A percentile compares a stretch with the other conserved stretches of the same genome.
phyloP scores from a whole-genome alignment of 2,797 vertebrate genomes.

The Helarctos malayanus region DNA sequence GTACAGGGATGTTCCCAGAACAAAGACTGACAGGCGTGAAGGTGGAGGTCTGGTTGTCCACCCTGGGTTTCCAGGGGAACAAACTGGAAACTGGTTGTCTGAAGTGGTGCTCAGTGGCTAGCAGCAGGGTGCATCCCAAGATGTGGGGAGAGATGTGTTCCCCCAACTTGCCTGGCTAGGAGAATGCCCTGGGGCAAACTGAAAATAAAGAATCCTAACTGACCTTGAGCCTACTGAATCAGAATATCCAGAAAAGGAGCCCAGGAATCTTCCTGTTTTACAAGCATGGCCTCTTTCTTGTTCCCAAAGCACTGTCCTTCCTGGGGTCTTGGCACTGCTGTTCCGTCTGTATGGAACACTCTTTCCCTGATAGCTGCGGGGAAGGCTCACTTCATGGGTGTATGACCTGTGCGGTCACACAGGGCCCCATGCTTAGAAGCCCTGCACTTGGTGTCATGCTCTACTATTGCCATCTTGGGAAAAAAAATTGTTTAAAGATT shows the following conservation, averaged over 20 bases:
- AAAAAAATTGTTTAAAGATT: no score
- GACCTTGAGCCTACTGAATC: neutral
- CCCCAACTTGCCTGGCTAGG: neutral
- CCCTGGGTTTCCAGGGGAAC: neutral
- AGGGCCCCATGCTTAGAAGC: neutral
- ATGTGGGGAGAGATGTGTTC: neutral
- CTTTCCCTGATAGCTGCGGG: neutral
- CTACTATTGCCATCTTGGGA: neutral
- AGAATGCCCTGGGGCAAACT: neutral
- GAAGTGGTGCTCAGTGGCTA: neutral
- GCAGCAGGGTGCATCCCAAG: neutral
- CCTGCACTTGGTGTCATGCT: neutral
- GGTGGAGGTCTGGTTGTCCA: neutral
- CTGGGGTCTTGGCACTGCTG: neutral
- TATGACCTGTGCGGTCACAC: neutral
- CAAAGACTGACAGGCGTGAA: neutral
- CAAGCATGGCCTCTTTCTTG: neutral
- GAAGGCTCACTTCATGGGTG: neutral
- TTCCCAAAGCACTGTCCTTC: neutral
- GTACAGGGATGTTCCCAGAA: neutral
- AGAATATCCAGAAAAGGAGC: conserved; percentile 8
- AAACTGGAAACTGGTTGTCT: neutral
- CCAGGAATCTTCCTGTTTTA: neutral
- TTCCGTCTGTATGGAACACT: neutral
- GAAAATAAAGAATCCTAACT: neutral